Evolutionary conservation across 1,140 invertebrate genomes (phyloP), one percentile per base, ranked within the genome.

Genomic region (Drosophila arawakana): DNA sequence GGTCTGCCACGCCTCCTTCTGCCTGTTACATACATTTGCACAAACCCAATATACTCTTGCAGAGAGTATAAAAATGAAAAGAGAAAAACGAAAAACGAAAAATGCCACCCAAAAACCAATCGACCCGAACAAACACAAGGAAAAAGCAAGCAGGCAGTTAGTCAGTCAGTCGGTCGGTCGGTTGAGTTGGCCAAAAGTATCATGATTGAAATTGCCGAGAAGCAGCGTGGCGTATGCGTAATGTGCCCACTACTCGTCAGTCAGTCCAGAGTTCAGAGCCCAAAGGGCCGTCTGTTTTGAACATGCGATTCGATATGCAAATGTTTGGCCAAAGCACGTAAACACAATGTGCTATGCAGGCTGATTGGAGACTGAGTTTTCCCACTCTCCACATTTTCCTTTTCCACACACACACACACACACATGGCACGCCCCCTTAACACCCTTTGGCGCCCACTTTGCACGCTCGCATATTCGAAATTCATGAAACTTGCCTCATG

Each of bases 261-360:
- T 21, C 18, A 58, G 39, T 3, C 41, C 21, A 43, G 25, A 60
- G 58, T 4, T 6, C 34, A 35, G 52, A 10, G 39, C 37, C 41
- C 11, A 44, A 15, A 44, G 62, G 62, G 62, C 50, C 43, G 43
- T 37, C 63, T 67, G 63, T 30, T 67, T 57, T 35, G 15, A 67
- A 43, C 57, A 60, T 68, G 54, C 73, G 46, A 75, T 75, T 76
- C 60, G 59, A 65, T 76, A 76, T 76, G 69, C 61, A 76, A 76
- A 72, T 76, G 55, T 65, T 65, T 63, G 52, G 59, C n/a, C 54
- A 52, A 65, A 46, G 62, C 55, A 67, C 55, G 52, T 73, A 55
- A 60, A 43, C 66, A 60, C 44, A 73, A 39, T 73, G 47, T 50
- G 6, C 25, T 30, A 37, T 39, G 50, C 52, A 55, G 15, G 13